Evolutionary conservation across 2,888 invertebrate species (phyloP).

Genomic region (Iphiclides podalirius): DNA sequence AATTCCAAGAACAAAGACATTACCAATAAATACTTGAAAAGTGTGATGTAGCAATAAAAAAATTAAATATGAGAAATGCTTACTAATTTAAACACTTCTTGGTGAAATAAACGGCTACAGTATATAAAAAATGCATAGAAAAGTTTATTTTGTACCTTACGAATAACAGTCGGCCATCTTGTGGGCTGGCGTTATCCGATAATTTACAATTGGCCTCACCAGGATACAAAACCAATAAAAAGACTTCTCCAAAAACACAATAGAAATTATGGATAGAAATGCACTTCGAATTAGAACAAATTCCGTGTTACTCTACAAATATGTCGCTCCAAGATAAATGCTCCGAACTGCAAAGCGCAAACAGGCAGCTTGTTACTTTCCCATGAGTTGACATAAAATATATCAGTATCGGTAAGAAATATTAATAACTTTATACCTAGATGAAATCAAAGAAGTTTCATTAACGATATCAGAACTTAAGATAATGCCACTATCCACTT

Average conservation of each 20-base stretch:
- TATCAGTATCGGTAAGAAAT: slow-evolving; percentile 26
- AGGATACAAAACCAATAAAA: slow-evolving; percentile 47
- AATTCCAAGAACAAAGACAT: slow-evolving; percentile 61
- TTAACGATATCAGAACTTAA: slow-evolving; percentile 35
- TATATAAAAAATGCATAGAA: slow-evolving; percentile 39
- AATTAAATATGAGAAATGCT: slow-evolving; percentile 21
- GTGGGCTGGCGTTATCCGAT: slow-evolving; percentile 78
- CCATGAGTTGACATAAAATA: slow-evolving; percentile 32
- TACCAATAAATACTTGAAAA: slow-evolving; percentile 25
- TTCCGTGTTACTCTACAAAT: slow-evolving; percentile 44
- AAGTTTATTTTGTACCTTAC: slow-evolving; percentile 72
- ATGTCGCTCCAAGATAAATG: slow-evolving; percentile 47
- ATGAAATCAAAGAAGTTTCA: slow-evolving; percentile 34
- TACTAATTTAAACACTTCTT: slow-evolving; percentile 21
- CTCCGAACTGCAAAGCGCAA: slow-evolving; percentile 65
- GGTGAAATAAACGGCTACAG: slow-evolving; percentile 20
- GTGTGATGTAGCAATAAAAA: slow-evolving; percentile 12
- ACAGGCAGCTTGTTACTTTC: slow-evolving; percentile 59
- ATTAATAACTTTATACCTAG: slow-evolving; percentile 45
- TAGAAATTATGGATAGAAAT: slow-evolving; percentile 40
- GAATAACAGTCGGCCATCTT: slow-evolving; percentile 80
- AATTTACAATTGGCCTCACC: slow-evolving; percentile 55
- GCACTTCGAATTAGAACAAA: slow-evolving; percentile 42
- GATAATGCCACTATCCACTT: slow-evolving; percentile 47
- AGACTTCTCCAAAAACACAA: slow-evolving; percentile 41